phyloP scores from a whole-genome alignment of 1,140 invertebrate genomes.

The Zophobas morio region DNA sequence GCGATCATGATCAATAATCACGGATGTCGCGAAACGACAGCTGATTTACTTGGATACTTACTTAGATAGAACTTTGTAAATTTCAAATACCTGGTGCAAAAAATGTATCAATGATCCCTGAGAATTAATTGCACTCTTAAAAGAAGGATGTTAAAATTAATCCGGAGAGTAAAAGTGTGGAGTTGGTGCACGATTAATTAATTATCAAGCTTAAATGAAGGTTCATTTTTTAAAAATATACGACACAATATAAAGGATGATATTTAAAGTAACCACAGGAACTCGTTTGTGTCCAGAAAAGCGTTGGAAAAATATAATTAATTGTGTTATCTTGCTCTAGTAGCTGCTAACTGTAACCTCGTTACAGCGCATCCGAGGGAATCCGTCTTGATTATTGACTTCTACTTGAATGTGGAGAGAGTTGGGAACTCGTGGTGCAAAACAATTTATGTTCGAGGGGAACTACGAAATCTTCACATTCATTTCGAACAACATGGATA shows the following conservation, averaged over 20 bases:
- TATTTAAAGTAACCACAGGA: too few species aligned
- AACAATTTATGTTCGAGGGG: constrained; percentile 33
- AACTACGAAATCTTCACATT: constrained; percentile 28
- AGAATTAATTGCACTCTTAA: too few species aligned
- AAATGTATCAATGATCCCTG: too few species aligned
- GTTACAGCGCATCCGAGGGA: constrained; percentile 40
- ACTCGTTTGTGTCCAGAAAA: background rate
- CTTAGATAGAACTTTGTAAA: constrained; percentile 4
- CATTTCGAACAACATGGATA: constrained; percentile 34
- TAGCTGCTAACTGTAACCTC: constrained; percentile 36
- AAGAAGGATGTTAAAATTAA: too few species aligned
- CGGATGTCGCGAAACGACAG: too few species aligned
- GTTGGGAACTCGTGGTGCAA: constrained; percentile 28
- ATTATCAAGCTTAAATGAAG: too few species aligned
- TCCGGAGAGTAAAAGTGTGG: too few species aligned
- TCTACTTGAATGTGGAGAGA: constrained; percentile 32
- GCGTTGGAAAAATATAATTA: constrained; percentile 22
- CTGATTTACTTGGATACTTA: background rate
- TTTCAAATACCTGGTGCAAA: too few species aligned
- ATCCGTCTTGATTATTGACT: constrained; percentile 39
- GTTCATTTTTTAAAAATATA: background rate
- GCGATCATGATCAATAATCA: too few species aligned
- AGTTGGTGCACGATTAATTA: too few species aligned
- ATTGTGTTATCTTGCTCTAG: constrained; percentile 35
- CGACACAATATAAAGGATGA: too few species aligned